Evolutionary conservation across 2,888 invertebrate species (phyloP), one percentile per base, ranked within the genome.

Genomic region (Bugula neritina): DNA sequence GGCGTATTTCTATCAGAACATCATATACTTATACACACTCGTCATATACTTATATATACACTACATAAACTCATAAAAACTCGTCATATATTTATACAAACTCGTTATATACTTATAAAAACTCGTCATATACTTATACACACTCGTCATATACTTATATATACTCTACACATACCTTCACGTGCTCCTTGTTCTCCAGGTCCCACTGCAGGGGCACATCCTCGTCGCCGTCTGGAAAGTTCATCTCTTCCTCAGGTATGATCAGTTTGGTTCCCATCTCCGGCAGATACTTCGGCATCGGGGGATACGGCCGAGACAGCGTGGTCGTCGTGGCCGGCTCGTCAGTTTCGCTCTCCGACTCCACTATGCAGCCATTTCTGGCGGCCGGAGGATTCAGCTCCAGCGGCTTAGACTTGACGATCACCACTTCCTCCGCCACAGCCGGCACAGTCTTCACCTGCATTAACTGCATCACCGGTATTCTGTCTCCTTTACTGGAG

Each of bases 1-100:
- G 0, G 87, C 87, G 83, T 86, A 83, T 81, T 86, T 86, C 80
- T 84, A 75, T 25, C 75, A 74, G 70, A n/a, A 55, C 3, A 21
- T 52, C 10, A 52, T 52, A 21, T 52, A 17, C 55, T 5, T 23
- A 55, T 25, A n/a, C 55, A 55, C 5, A n/a, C 5, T 5, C 55
- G 23, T 25, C 3, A 5, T 17, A 23, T 55, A 25, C 23, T 5
- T 23, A 55, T 23, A 23, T 55, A 55, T 5, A 5, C 55, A 55
- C 23, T 55, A 55, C 23, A 23, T 55, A 25, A 5, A 43, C 43
- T 43, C 17, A 17, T 43, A 43, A 5, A 43, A 10, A 43, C 43
- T 43, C 43, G 10, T 43, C 10, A 17, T 43, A 17, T 43, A 43
- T 43, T 10, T 17, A 5, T 43, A 5, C 17, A 43, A 10, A 43